Conservation (phyloP, 2,888 invertebrate genomes). For the Ennomos fuscantarius region DNA sequence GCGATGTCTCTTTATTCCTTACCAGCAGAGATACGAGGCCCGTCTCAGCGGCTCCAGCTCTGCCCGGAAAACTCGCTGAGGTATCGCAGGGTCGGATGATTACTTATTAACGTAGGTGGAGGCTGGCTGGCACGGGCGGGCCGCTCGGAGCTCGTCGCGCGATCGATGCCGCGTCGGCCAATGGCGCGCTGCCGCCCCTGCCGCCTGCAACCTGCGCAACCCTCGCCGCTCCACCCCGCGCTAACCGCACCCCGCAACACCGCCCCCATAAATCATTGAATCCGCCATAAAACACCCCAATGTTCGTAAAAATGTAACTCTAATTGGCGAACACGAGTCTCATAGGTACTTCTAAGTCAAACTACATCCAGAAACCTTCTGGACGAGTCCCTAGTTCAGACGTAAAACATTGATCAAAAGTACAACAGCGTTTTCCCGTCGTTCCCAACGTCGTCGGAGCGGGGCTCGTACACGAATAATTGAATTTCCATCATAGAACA, state of each 20-base stretch:
- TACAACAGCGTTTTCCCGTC: constrained; percentile 65
- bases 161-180: constrained; percentile 83
- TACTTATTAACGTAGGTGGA: constrained; percentile 86
- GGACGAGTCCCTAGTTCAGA: constrained; percentile 61
- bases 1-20: constrained; percentile 79
- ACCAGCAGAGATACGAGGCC: constrained; percentile 76
- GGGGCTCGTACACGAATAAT: constrained; percentile 77
- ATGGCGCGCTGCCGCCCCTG: constrained; percentile 80
- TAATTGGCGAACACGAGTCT: constrained; percentile 81
- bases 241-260: constrained; percentile 72
- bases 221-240: constrained; percentile 66
- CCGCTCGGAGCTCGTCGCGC: constrained; percentile 75
- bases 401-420: constrained; percentile 78
- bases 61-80: constrained; percentile 82
- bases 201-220: constrained; percentile 72
- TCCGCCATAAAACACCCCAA: constrained; percentile 83
- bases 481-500: constrained; percentile 83
- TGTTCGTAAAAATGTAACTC: constrained; percentile 83
- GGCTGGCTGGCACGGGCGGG: constrained; percentile 82
- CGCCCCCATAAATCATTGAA: constrained; percentile 85
- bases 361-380: constrained; percentile 64
- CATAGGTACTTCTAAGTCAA: constrained; percentile 67
- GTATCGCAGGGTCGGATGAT: constrained; percentile 83
- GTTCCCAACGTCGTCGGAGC: constrained; percentile 59
- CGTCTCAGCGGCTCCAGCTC: constrained; percentile 78